Percentiles rank a stretch among this genome's conserved stretches.
Conservation (phyloP, 2,797 vertebrate genomes). For the Buceros bicornis region DNA sequence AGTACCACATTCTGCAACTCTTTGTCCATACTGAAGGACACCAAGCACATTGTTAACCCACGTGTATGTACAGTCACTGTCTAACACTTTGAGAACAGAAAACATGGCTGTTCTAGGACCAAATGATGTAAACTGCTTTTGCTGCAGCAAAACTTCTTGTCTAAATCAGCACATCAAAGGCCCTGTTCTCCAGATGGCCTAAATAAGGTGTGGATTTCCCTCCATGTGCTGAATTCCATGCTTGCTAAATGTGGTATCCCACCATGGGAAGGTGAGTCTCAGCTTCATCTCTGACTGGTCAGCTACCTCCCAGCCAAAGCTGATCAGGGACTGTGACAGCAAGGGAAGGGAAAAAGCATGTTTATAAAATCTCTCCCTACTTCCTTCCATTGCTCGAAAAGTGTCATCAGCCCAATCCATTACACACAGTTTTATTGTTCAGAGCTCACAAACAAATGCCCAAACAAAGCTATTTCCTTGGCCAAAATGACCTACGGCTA, state of each 20-base stretch:
- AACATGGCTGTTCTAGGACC: not conserved
- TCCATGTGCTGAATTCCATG: not conserved
- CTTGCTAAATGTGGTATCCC: not conserved
- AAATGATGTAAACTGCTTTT: not conserved
- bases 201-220: not conserved
- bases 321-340: not conserved
- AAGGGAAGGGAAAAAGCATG: not conserved
- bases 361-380: not conserved
- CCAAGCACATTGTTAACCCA: rapidly evolving
- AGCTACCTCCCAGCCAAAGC: not conserved
- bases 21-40: not conserved
- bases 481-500: not conserved
- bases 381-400: not conserved
- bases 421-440: not conserved
- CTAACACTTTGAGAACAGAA: not conserved
- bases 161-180: not conserved
- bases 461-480: not conserved
- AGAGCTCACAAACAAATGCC: not conserved
- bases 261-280: not conserved
- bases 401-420: not conserved
- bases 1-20: not conserved
- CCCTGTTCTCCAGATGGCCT: not conserved
- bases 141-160: not conserved
- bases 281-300: not conserved
- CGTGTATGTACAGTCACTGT: rapidly evolving